Base-by-base conservation (phyloP, 2,113 vertebrate species). In the Platycercus adscitus region DNA sequence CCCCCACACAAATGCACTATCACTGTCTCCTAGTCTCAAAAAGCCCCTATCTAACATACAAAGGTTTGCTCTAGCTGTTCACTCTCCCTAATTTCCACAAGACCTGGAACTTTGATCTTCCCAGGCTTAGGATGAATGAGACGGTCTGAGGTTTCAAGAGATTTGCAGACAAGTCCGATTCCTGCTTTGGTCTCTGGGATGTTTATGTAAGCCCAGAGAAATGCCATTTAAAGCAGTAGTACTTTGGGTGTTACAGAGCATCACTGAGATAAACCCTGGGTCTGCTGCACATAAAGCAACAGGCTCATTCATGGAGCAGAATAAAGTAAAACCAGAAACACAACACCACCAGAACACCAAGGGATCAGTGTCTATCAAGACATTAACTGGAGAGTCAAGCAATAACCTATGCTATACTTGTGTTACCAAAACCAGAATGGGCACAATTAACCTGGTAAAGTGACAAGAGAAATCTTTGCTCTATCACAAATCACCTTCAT, bases 381-480 rank as follows among this genome's bases (percentile, higher is more conserved):
- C 58, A 77, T 12, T 21, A 70, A 52, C 47, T 73, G 55, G 86
- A 78, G 55, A 47, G 71, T 7, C 3, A 4, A 71, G 65, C 47
- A 80, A 80, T 71, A 76, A 68, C 6, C 43, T 39, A 6, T 6
- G 25, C 10, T 24, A 7, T 18, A 21, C 63, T 50, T 86, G 37
- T 41, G 46, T n/a, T 43, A 19, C 61, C 65, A 81, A 61, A 64
- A 16, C 26, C 33, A 37, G 85, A 50, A 53, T 2, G 28, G 84
- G 91, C 89, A 88, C 93, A 88, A 81, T 68, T 68, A 87, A 93
- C 92, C 56, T 68, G 56, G 58, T 50, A 66, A 86, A 89, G 61
- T 13, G 80, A 64, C 93, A 97, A 56, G 87, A 92, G 88, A 68
- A 89, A 53, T 53, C 66, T 39, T 43, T 39, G 25, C 50, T 60